phyloP scores from a whole-genome alignment of 2,797 vertebrate species.

The Prionace glauca region DNA sequence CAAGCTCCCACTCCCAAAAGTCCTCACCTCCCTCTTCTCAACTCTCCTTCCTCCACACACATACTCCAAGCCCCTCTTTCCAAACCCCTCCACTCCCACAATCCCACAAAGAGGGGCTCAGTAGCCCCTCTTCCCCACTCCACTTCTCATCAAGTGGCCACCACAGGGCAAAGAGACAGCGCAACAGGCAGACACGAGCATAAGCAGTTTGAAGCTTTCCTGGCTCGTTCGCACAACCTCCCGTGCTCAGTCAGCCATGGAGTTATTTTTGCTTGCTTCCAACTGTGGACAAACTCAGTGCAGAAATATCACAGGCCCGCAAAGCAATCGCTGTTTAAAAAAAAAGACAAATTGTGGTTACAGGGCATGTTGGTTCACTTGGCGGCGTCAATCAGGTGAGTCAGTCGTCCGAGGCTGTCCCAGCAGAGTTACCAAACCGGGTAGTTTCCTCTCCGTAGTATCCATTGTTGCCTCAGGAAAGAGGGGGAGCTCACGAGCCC shows the following conservation, averaged over 20 bases:
- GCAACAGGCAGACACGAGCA: neutral
- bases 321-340: no score
- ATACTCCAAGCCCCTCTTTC: no score
- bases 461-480: neutral
- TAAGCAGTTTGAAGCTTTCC: neutral
- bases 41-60: no score
- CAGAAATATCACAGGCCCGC: no score
- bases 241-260: neutral
- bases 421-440: neutral
- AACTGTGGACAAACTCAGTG: neutral
- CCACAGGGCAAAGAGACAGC: neutral
- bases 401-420: no score
- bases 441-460: neutral
- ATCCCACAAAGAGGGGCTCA: neutral
- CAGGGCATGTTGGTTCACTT: neutral
- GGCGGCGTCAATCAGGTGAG: neutral
- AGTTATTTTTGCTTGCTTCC: neutral
- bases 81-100: no score
- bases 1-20: neutral
- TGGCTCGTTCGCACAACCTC: neutral
- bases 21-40: neutral
- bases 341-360: neutral
- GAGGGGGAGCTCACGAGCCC: no score
- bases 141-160: neutral
- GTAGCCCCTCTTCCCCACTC: neutral